Evolutionary conservation across 2,797 vertebrate species (phyloP).

Genomic region (Ptychadena robeensis): DNA sequence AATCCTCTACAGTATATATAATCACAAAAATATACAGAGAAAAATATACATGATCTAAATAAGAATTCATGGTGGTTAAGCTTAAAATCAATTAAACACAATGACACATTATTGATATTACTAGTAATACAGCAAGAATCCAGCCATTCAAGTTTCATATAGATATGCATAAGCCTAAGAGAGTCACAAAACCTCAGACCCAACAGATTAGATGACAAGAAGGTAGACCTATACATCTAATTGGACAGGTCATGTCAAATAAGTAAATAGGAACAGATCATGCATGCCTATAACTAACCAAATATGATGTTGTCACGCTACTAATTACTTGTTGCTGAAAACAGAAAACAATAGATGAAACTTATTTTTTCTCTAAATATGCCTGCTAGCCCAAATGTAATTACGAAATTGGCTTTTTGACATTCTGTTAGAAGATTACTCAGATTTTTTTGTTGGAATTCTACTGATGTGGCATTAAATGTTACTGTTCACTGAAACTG

Average conservation of each 20-base stretch:
- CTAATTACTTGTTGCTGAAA: conserved; percentile 29
- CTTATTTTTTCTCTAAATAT: conserved; percentile 23
- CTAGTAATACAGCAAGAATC: conserved; percentile 21
- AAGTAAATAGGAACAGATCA: conserved; percentile 1
- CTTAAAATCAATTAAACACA: conserved; percentile 29
- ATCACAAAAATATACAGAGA: too few relatives aligned
- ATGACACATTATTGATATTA: conserved; percentile 32
- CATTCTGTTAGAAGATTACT: conserved; percentile 16
- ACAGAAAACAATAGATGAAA: conserved; percentile 14
- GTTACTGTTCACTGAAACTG: neutral
- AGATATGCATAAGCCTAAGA: conserved; percentile 10
- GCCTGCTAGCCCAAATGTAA: conserved; percentile 28
- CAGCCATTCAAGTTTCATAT: conserved; percentile 38
- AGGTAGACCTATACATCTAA: conserved; percentile 10
- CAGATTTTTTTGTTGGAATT: conserved; percentile 15
- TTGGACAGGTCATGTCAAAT: conserved; percentile 29
- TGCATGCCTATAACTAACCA: neutral
- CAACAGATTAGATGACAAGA: conserved; percentile 31
- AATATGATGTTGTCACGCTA: conserved; percentile 18
- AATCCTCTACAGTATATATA: too few relatives aligned
- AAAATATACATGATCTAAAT: neutral
- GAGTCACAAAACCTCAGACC: conserved; percentile 17
- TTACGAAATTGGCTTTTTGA: conserved; percentile 28
- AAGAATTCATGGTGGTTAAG: conserved; percentile 11
- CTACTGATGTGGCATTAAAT: neutral